Conservation (phyloP, 2,888 invertebrate species). For the Xanthia icteritia region DNA sequence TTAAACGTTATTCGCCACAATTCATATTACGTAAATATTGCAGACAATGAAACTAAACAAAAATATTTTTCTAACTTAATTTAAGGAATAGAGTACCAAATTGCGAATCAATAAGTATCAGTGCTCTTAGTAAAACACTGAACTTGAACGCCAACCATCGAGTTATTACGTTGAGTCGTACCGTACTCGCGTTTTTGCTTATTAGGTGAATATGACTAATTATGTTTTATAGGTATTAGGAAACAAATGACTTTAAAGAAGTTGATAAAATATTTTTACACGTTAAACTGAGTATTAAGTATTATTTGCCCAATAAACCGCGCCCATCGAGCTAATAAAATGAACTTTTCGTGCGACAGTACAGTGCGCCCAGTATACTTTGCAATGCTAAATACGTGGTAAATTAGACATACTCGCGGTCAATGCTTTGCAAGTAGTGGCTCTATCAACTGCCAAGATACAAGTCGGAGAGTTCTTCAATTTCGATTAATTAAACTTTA, state of each 20-base stretch:
- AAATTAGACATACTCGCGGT: not conserved
- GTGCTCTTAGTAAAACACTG: not conserved
- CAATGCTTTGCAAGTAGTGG: not conserved
- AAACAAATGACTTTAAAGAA: not conserved
- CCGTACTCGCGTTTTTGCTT: not conserved
- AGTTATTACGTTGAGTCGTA: not conserved
- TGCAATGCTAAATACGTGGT: not conserved
- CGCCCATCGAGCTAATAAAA: not conserved
- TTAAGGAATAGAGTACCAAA: not conserved
- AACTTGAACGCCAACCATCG: not conserved
- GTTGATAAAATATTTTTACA: not conserved
- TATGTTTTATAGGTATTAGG: not conserved
- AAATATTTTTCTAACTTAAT: not conserved
- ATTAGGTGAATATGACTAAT: not conserved
- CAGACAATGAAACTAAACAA: not conserved
- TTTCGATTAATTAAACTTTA: not conserved
- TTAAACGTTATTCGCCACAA: constrained; percentile 39
- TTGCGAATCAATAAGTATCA: not conserved
- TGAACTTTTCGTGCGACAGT: not conserved
- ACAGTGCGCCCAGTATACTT: constrained; percentile 26
- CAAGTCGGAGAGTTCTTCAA: not conserved
- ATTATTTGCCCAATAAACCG: not conserved
- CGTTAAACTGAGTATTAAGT: not conserved
- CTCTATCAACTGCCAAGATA: not conserved
- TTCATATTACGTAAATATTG: constrained; percentile 15